Evolutionary conservation across 2,888 invertebrate species (phyloP).

Genomic region (Rhingia campestris): DNA sequence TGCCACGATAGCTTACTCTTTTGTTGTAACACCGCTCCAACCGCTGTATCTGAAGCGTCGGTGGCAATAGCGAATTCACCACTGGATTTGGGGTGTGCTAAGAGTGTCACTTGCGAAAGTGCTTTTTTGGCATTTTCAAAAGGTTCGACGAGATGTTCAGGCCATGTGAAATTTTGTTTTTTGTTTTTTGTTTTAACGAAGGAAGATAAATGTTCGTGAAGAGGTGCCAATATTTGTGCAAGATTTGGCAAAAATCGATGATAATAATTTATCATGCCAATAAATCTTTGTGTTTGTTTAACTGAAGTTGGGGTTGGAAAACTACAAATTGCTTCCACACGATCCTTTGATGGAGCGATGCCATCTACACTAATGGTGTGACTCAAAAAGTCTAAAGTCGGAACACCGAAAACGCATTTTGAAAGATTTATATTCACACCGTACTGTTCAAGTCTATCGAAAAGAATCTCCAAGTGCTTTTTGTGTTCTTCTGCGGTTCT

Average conservation of each 20-base stretch:
- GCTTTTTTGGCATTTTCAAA: constrained; percentile 16
- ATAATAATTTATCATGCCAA: constrained; percentile 3
- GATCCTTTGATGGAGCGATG: background rate
- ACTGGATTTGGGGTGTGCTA: constrained; percentile 22
- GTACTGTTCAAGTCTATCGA: too few species aligned
- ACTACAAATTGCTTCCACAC: background rate
- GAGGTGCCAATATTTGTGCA: background rate
- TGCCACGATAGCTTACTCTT: constrained; percentile 61
- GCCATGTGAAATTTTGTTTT: constrained; percentile 25
- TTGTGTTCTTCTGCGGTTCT: too few species aligned
- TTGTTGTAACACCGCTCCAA: constrained; percentile 76
- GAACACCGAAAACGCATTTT: too few species aligned
- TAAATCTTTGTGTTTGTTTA: constrained; percentile 4
- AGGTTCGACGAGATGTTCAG: background rate
- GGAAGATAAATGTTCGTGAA: background rate
- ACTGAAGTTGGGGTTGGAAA: background rate
- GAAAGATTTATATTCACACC: too few species aligned
- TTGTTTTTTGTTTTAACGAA: background rate
- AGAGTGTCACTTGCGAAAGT: constrained; percentile 21
- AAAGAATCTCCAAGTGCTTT: too few species aligned
- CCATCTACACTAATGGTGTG: background rate
- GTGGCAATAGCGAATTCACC: constrained; percentile 15
- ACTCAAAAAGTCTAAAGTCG: too few species aligned
- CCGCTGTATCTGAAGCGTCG: constrained; percentile 73
- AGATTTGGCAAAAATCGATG: background rate